phyloP scores from a whole-genome alignment of 2,113 vertebrate species.

The Hyaena hyaena region DNA sequence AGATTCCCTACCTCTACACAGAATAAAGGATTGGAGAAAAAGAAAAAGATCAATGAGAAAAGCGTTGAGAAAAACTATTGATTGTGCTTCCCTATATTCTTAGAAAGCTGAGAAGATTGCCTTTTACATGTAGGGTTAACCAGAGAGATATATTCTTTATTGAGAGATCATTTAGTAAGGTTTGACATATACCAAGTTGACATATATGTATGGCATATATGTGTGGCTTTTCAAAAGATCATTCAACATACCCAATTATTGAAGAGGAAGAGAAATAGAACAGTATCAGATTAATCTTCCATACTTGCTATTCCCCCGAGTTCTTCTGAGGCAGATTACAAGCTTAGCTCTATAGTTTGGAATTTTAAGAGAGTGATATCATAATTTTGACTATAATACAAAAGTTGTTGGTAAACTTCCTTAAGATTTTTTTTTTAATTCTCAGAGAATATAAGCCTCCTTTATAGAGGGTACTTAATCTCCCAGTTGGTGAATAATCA shows the following conservation, averaged over 20 bases:
- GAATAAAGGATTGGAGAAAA: slow-evolving; percentile 12
- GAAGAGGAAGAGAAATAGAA: not conserved
- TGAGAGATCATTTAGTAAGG: not conserved
- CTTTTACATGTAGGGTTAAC: not conserved
- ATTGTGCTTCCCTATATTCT: slow-evolving; percentile 10
- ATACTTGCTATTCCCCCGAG: not conserved
- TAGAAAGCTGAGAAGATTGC: slow-evolving; percentile 13
- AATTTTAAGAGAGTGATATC: slow-evolving; percentile 39
- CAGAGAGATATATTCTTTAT: not conserved
- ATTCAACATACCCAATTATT: not conserved
- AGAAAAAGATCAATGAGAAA: not conserved
- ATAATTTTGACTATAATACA: slow-evolving; percentile 48
- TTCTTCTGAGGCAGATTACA: not conserved
- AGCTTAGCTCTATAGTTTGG: not conserved
- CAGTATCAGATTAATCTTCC: not conserved
- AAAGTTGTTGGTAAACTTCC: not conserved
- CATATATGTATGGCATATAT: not conserved
- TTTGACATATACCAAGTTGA: not conserved
- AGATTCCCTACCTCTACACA: slow-evolving; percentile 29
- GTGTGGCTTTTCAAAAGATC: slow-evolving; percentile 20
- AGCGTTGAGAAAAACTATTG: slow-evolving; percentile 1
- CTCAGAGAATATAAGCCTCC: slow-evolving; percentile 16
- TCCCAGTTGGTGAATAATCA: not conserved
- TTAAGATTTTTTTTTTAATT: not conserved
- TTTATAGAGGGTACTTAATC: not conserved